These are phyloP conservation scores for Microplitis deprimator DNA, from an alignment of 2,888 invertebrate genomes.

Conservation along the genomic window DNA sequence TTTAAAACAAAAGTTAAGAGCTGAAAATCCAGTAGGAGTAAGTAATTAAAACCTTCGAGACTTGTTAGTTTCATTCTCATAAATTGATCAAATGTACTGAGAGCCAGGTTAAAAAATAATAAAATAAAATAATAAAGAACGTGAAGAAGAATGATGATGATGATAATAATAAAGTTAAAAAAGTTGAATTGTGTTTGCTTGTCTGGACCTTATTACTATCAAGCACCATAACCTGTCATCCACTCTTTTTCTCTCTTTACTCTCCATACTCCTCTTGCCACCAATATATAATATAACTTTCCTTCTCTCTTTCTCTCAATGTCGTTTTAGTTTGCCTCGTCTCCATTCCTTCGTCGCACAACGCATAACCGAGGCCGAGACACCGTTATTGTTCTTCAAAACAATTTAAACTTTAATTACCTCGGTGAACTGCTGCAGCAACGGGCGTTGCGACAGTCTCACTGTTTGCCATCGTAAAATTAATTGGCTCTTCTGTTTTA, in stretches of 20 bases:
- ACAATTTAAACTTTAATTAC: conserved; percentile 64
- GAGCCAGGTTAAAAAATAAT: conserved; percentile 4
- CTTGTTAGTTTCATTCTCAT: neutral
- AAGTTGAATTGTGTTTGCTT: conserved; percentile 24
- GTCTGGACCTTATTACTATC: conserved; percentile 39
- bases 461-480: conserved; percentile 63
- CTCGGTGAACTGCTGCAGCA: conserved; percentile 62
- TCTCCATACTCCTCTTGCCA: neutral
- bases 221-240: conserved; percentile 22
- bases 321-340: neutral
- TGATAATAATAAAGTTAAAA: neutral
- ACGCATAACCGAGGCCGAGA: conserved; percentile 36
- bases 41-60: conserved; percentile 20
- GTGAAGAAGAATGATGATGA: conserved; percentile 3
- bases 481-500: conserved; percentile 57
- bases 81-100: conserved; percentile 20
- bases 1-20: neutral
- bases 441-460: conserved; percentile 63
- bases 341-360: conserved; percentile 18
- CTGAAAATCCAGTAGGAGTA: conserved; percentile 1
- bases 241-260: neutral
- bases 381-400: conserved; percentile 62
- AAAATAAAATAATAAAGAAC: conserved; percentile 12
- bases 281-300: conserved; percentile 11
- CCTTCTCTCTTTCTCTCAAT: neutral